A percentile compares a stretch with the other conserved stretches of the same genome.
Conservation (phyloP, 2,797 vertebrate species). For the Eurystomus glaucurus region DNA sequence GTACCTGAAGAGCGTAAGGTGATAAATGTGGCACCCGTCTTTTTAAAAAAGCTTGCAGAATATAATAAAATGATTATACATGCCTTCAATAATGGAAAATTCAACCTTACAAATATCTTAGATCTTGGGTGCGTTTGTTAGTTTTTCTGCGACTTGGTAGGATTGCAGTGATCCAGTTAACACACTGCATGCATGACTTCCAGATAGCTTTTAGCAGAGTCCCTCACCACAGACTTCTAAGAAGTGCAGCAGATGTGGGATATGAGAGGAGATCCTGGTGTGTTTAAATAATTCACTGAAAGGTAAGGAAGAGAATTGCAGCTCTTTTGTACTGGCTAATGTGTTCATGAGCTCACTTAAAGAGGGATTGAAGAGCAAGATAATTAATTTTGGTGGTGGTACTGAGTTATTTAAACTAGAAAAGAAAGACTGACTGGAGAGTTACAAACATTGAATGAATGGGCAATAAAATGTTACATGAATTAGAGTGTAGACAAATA, state of each 20-base stretch:
- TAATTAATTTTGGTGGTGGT: neutral
- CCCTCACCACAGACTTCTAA: neutral
- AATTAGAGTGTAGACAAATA: neutral
- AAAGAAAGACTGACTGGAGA: neutral
- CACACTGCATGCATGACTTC: neutral
- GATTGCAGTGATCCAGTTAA: neutral
- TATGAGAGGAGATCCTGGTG: neutral
- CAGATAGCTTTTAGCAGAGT: neutral
- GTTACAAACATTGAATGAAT: neutral
- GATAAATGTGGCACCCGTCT: neutral
- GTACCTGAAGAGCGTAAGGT: neutral
- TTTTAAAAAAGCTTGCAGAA: neutral
- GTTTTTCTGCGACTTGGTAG: neutral
- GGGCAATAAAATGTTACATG: neutral
- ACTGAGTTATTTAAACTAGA: neutral
- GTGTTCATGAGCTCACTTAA: neutral
- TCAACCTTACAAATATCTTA: neutral
- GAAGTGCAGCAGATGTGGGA: neutral
- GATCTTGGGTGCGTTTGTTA: neutral
- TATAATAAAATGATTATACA: neutral
- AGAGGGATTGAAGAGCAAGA: neutral
- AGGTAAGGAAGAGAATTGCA: neutral
- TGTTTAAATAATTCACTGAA: neutral
- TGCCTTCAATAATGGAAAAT: neutral
- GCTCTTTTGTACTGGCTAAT: neutral